Conservation (phyloP, 2,797 vertebrate species). For the Ceyx erithaca region DNA sequence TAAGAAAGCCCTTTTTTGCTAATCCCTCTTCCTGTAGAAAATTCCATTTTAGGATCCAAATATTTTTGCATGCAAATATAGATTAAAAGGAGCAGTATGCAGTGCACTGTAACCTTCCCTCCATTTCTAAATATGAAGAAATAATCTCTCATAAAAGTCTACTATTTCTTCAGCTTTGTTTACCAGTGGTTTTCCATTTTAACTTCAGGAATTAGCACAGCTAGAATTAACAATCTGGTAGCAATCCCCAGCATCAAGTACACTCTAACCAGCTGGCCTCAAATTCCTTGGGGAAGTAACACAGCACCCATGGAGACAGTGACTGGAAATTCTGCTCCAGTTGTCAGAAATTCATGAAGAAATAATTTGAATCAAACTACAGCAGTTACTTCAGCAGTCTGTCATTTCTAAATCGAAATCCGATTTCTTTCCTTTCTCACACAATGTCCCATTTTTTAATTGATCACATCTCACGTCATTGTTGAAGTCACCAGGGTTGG, state of each 20-base stretch:
- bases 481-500: background rate
- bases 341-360: background rate
- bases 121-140: background rate
- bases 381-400: background rate
- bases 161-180: background rate
- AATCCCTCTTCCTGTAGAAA: background rate
- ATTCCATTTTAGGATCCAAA: background rate
- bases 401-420: background rate
- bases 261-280: background rate
- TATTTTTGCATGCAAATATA: background rate
- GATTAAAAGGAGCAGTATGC: background rate
- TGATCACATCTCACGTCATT: background rate
- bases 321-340: background rate
- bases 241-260: background rate
- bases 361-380: background rate
- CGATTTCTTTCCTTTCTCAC: background rate
- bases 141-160: background rate
- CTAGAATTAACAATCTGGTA: background rate
- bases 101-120: background rate
- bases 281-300: background rate
- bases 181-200: background rate
- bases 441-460: background rate
- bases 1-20: constrained; percentile 73
- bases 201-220: background rate
- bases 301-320: background rate